These are phyloP conservation scores for Galemys pyrenaicus DNA, from an alignment of 2,113 vertebrate species.

Conservation along the genomic window DNA sequence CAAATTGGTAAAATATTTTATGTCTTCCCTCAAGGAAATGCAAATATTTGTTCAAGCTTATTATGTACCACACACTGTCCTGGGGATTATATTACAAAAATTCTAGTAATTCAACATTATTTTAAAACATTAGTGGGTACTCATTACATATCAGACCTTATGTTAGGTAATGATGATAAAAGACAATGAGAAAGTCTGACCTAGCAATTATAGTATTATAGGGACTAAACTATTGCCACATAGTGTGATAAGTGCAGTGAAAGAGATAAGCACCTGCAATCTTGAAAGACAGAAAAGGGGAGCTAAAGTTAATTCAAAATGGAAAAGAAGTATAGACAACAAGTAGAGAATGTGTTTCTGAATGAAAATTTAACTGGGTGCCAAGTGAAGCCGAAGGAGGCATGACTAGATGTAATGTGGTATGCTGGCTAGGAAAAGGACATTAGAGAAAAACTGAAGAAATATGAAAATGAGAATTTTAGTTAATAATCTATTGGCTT, in stretches of 20 bases:
- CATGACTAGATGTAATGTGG: not conserved
- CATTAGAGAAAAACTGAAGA: constrained; percentile 12
- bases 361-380: not conserved
- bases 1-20: constrained; percentile 32
- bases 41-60: not conserved
- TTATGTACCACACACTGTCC: not conserved
- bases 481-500: constrained; percentile 20
- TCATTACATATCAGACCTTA: not conserved
- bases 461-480: constrained; percentile 10
- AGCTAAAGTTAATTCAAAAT: constrained; percentile 34
- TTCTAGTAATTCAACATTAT: constrained; percentile 25
- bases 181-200: not conserved
- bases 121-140: constrained; percentile 3
- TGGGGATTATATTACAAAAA: not conserved
- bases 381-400: not conserved
- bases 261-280: not conserved
- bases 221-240: not conserved
- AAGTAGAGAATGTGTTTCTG: not conserved
- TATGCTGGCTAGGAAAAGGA: not conserved
- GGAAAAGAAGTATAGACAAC: not conserved
- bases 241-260: not conserved
- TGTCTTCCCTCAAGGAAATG: not conserved
- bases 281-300: not conserved
- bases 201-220: not conserved
- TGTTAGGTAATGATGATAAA: constrained; percentile 24